Base-by-base conservation (phyloP, 2,888 invertebrate species). In the Euzophera pinguis region DNA sequence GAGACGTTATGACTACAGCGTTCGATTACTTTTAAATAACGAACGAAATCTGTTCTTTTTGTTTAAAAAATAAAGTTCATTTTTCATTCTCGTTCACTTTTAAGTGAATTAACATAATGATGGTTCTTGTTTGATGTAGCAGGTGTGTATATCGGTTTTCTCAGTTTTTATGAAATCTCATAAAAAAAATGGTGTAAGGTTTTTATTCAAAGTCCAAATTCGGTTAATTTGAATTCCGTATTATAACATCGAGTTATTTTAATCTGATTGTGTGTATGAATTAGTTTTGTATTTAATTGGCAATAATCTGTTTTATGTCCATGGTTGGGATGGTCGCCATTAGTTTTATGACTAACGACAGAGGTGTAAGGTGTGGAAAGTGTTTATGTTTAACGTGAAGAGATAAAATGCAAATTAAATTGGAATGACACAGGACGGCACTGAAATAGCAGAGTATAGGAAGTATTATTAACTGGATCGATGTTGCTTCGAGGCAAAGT, bases 141-240 rank as follows among this genome's bases (percentile, higher is more conserved):
- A 90, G 89, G 89, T 90, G 80, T 76, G 74, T 78, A 72, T 84
- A 84, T 87, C 82, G 79, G 84, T 83, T 84, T 87, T 86, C 84
- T 85, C 82, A 69, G 83, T 84, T 88, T 86, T 87, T 87, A 81
- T 81, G 80, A 87, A 85, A 85, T 86, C 85, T 85, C 80, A 81
- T 87, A 81, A 81, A 74, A 67, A 68, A 22, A 22, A 22, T 22
- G 22, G 22, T 22, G 73, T 71, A 70, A 72, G 65, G 67, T 84
- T 87, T 85, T 82, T 76, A 77, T 79, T 79, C 14, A 45, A 45
- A 29, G 13, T 27, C 43, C 43, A 65, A 67, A 62, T 69, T 71
- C 60, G 34, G 72, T 71, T 78, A 78, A 80, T 82, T 79, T 75
- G 63, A 72, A 73, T 70, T 74, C 66, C 58, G 62, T 63, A 48